Percentiles rank a stretch among this genome's conserved stretches.
Evolutionary conservation across 2,888 invertebrate genomes (phyloP).

Genomic region (Ectemnius continuus): DNA sequence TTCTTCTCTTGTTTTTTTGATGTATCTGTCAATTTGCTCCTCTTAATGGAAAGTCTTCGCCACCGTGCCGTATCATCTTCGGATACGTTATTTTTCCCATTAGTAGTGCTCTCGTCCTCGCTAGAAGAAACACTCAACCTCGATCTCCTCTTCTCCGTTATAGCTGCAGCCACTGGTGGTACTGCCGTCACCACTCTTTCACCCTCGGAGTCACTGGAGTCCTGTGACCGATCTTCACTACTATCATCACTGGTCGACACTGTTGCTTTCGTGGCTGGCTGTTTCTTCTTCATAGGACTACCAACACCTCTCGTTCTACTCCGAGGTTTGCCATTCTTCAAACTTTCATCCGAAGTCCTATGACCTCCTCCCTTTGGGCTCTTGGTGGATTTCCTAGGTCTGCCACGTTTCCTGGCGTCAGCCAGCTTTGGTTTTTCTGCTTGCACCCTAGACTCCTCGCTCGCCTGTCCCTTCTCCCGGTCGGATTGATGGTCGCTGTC

Average conservation of each 20-base stretch:
- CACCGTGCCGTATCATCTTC: conserved; percentile 69
- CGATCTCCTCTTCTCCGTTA: conserved; percentile 57
- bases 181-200: conserved; percentile 57
- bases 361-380: conserved; percentile 66
- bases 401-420: conserved; percentile 78
- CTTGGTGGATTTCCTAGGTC: conserved; percentile 79
- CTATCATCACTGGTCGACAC: conserved; percentile 76
- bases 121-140: conserved; percentile 68
- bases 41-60: conserved; percentile 67
- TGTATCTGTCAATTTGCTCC: conserved; percentile 68
- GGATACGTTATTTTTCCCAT: conserved; percentile 59
- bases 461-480: conserved; percentile 70
- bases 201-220: conserved; percentile 76
- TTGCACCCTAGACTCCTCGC: conserved; percentile 61
- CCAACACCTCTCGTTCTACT: conserved; percentile 48
- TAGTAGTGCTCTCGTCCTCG: conserved; percentile 65
- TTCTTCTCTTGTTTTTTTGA: conserved; percentile 71
- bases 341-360: conserved; percentile 59
- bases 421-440: conserved; percentile 75
- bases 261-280: conserved; percentile 76
- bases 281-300: conserved; percentile 73
- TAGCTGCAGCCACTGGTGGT: conserved; percentile 46
- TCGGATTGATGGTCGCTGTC: conserved; percentile 74
- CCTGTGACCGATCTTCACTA: conserved; percentile 67
- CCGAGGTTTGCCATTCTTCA: conserved; percentile 65